Evolutionary conservation across 2,888 invertebrate genomes (phyloP), one percentile per base, ranked within the genome.

Genomic region (Drosophila cognata): DNA sequence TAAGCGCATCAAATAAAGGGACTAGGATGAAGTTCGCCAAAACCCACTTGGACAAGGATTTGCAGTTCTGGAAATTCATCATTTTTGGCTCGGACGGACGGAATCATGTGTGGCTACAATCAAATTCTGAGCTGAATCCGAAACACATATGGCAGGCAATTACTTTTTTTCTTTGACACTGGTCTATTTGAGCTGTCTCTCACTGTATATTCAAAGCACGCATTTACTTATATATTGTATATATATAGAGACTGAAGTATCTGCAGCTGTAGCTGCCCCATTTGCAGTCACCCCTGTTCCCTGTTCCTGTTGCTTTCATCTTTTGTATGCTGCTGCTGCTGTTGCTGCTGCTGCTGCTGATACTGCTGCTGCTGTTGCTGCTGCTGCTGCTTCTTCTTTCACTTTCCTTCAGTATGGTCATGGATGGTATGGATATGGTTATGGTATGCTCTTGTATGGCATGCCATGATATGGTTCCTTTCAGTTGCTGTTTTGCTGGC

Each of bases 301-400:
- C 56, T 38, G 28, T 28, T 29, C 25, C 48, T 60, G 63, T 62
- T 69, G 67, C 74, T 81, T 88, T 86, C 84, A 86, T 88, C 84
- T 83, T 88, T 81, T 86, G 86, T 71, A 57, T 71, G 77, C 60
- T 43, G n/a, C 35, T 36, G 16, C 36, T 61, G 60, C 53, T 68
- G 68, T 43, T 62, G 16, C 53, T 71, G 80, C 77, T 71, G 68
- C 74, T 73, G 72, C 56, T 67, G 7, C 48, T 63, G n/a, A 50
- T 71, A 51, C 64, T 68, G 69, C 71, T 81, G 13, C 0, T 46
- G 3, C 13, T 21, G 11, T 5, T 43, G n/a, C 6, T 43, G 33
- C 52, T 74, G 57, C 53, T 16, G 28, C 46, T 48, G 33, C 69
- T 62, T 50, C 60, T 69, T 79, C 58, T 63, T 81, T 70, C 62